phyloP scores from a whole-genome alignment of 2,888 invertebrate genomes.

The Oeneis ivallda region DNA sequence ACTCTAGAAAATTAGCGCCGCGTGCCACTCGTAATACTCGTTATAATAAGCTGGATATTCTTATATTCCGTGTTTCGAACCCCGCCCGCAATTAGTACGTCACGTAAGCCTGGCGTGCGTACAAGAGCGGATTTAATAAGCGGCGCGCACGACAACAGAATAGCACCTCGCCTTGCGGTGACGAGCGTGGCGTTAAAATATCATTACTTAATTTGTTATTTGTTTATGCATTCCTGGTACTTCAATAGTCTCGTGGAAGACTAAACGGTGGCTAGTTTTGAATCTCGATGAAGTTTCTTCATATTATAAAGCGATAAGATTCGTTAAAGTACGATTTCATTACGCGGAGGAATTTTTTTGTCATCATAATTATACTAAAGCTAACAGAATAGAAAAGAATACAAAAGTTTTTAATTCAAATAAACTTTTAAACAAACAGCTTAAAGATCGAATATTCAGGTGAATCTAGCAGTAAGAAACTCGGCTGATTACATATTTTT shows the following conservation, averaged over 20 bases:
- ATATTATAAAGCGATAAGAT: too few species aligned
- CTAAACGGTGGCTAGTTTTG: too few species aligned
- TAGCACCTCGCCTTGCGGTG: slow-evolving; percentile 50
- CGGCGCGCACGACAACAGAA: slow-evolving; percentile 57
- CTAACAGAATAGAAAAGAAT: too few species aligned
- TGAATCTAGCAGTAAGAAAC: too few species aligned
- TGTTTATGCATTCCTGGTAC: slow-evolving; percentile 15
- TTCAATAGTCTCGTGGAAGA: not conserved
- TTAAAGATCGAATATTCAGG: too few species aligned
- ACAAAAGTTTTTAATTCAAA: too few species aligned
- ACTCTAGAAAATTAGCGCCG: slow-evolving; percentile 32
- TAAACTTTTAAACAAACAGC: too few species aligned
- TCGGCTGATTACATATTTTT: too few species aligned
- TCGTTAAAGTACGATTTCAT: too few species aligned
- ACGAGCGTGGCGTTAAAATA: slow-evolving; percentile 56
- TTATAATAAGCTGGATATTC: slow-evolving; percentile 39
- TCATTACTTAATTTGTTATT: not conserved
- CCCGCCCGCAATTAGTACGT: slow-evolving; percentile 47
- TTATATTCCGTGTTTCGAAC: slow-evolving; percentile 37
- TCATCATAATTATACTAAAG: too few species aligned
- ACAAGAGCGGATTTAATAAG: slow-evolving; percentile 67
- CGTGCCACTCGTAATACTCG: slow-evolving; percentile 31
- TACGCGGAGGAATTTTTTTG: too few species aligned
- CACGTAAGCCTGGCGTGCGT: slow-evolving; percentile 65
- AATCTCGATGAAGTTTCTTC: too few species aligned